phyloP scores from a whole-genome alignment of 2,888 invertebrate genomes.

The Dysmachus trigonus region DNA sequence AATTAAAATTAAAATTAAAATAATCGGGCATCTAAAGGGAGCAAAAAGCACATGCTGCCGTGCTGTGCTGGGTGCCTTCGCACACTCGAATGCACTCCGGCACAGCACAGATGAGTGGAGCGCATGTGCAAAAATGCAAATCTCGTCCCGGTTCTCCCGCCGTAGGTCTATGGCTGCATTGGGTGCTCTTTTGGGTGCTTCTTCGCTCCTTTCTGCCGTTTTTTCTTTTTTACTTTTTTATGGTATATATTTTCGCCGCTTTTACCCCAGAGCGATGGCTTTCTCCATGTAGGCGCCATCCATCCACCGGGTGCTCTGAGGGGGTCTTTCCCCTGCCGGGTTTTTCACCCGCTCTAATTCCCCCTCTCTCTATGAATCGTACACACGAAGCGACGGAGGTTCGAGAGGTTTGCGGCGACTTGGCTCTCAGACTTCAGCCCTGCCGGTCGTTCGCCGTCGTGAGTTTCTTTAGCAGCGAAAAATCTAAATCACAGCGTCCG shows the following conservation, averaged over 20 bases:
- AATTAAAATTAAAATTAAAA: too few relatives aligned
- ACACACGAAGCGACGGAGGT: neutral
- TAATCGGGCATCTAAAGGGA: neutral
- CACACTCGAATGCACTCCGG: constrained; percentile 20
- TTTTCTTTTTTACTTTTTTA: neutral
- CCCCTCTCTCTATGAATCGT: too few relatives aligned
- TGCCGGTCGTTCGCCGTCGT: constrained; percentile 53
- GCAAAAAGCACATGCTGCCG: constrained; percentile 24
- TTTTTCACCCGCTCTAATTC: neutral
- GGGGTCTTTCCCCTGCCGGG: neutral
- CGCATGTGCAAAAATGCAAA: constrained; percentile 32
- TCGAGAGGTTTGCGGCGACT: constrained; percentile 46
- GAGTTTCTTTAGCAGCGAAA: constrained; percentile 44
- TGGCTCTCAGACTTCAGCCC: constrained; percentile 52
- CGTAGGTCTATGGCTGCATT: constrained; percentile 14
- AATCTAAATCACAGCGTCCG: neutral
- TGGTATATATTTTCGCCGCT: neutral
- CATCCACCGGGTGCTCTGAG: neutral
- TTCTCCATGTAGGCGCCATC: neutral
- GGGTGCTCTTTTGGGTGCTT: neutral
- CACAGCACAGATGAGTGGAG: constrained; percentile 17
- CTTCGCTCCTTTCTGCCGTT: neutral
- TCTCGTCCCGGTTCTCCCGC: neutral
- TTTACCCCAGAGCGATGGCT: neutral
- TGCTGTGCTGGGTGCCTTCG: neutral